A percentile compares a stretch with the other conserved stretches of the same genome.
Evolutionary conservation across 2,797 vertebrate species (phyloP).

Genomic region (Gila robusta): DNA sequence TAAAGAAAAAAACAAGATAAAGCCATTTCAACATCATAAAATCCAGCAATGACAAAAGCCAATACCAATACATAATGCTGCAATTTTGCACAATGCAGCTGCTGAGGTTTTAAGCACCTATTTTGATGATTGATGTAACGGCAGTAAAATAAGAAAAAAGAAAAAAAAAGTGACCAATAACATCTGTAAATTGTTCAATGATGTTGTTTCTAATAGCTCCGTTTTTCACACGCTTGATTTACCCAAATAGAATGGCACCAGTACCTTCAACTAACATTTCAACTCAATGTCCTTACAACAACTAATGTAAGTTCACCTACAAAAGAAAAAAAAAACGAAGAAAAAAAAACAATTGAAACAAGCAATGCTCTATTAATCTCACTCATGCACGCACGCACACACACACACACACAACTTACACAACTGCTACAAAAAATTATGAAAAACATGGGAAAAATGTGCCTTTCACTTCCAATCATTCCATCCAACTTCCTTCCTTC

Average conservation of each 20-base stretch:
- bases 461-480: constrained; percentile 66
- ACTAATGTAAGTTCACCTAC: constrained; percentile 59
- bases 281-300: constrained; percentile 46
- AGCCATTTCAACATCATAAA: constrained; percentile 90
- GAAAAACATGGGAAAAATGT: constrained; percentile 74
- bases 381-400: constrained; percentile 68
- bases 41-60: constrained; percentile 99
- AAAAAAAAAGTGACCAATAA: constrained; percentile 1
- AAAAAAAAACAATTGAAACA: constrained; percentile 59
- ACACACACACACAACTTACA: constrained; percentile 69
- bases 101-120: constrained; percentile 95
- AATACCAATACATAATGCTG: constrained; percentile 99
- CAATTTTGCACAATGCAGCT: constrained; percentile 72
- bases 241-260: constrained; percentile 61
- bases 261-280: constrained; percentile 61
- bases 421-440: constrained; percentile 79
- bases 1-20: constrained; percentile 28
- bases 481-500: constrained; percentile 73
- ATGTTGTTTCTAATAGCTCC: constrained; percentile 15
- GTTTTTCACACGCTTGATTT: constrained; percentile 42
- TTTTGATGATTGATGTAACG: constrained; percentile 73
- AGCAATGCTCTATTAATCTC: constrained; percentile 52
- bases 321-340: constrained; percentile 76
- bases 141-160: neutral
- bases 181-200: constrained; percentile 29